A percentile compares a stretch with the other conserved stretches of the same genome.
These are phyloP conservation scores for Henicopernis longicauda DNA, from an alignment of 2,113 vertebrate species.

Conservation along the genomic window DNA sequence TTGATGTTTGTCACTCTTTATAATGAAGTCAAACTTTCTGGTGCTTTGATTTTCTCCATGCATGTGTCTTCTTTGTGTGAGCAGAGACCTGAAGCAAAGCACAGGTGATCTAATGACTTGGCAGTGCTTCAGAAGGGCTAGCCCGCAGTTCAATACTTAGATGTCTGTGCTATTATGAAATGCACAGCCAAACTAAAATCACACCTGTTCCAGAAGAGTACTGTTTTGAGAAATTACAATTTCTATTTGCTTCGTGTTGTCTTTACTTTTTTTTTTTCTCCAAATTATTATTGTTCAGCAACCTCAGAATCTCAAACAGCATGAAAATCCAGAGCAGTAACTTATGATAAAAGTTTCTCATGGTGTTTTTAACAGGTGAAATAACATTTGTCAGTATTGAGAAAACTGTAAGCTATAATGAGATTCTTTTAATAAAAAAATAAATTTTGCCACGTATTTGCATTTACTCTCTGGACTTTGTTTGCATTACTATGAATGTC, in stretches of 20 bases:
- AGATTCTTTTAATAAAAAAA: conserved; percentile 8
- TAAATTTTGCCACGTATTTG: not conserved
- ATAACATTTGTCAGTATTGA: not conserved
- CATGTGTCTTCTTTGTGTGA: not conserved
- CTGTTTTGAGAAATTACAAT: not conserved
- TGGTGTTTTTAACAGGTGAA: not conserved
- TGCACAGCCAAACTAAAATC: not conserved
- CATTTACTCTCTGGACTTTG: not conserved
- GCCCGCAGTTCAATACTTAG: not conserved
- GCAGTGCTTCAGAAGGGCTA: not conserved
- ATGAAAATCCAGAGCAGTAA: not conserved
- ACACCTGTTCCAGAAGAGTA: not conserved
- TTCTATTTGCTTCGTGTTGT: not conserved
- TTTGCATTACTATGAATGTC: not conserved
- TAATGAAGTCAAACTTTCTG: not conserved
- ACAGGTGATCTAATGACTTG: not conserved
- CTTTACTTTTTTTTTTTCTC: not conserved
- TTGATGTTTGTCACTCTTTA: not conserved
- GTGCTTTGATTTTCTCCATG: not conserved
- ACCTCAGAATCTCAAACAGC: not conserved
- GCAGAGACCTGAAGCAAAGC: not conserved
- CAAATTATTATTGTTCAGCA: not conserved
- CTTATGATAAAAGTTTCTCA: not conserved
- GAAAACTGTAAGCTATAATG: not conserved
- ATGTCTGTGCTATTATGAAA: not conserved